Evolutionary conservation across 2,113 vertebrate species (phyloP), one percentile per base, ranked within the genome.

Genomic region (Anas platyrhynchos): DNA sequence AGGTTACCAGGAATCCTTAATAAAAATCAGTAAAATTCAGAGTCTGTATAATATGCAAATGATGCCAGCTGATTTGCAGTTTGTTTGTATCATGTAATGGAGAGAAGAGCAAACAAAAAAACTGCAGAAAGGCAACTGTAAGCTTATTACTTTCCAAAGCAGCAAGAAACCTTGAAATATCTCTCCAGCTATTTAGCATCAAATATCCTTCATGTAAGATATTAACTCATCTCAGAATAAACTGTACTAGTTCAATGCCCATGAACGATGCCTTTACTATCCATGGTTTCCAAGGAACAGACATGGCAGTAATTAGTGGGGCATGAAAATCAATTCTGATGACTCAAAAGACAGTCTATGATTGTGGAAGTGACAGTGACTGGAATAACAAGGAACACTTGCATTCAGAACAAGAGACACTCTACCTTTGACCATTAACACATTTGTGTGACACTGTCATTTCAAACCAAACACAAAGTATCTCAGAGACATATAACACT

Each of bases 381-480:
- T 74, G 69, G 80, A 86, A 71, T 63, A 67, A 36, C 12, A 59
- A 76, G 56, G 31, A 85, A 66, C 20, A 29, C 1, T 59, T 32
- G 36, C 66, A 61, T 79, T 87, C 75, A 65, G 74, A 58, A 48
- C 20, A 56, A 43, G 48, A 29, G 18, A 61, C 67, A 56, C 14
- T 56, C 38, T 26, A 73, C 14, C 46, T 69, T 61, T 58, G 72
- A 50, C 38, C 68, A 63, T 18, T 69, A 13, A 50, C 17, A 27
- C 38, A 6, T 5, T 56, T 32, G 23, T 0, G 3, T 1, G 2
- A 36, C 25, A 5, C 15, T 1, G 0, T n/a, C 0, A 0, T 71
- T 74, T 69, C 44, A 71, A 88, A 50, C 23, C 55, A 74, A 86
- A 74, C 14, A 69, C 76, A 29, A 54, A 27, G n/a, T 7, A 80